Percentiles rank a stretch among this genome's conserved stretches.
Conservation (phyloP, 2,113 vertebrate species). For the Sakesphorus luctuosus region DNA sequence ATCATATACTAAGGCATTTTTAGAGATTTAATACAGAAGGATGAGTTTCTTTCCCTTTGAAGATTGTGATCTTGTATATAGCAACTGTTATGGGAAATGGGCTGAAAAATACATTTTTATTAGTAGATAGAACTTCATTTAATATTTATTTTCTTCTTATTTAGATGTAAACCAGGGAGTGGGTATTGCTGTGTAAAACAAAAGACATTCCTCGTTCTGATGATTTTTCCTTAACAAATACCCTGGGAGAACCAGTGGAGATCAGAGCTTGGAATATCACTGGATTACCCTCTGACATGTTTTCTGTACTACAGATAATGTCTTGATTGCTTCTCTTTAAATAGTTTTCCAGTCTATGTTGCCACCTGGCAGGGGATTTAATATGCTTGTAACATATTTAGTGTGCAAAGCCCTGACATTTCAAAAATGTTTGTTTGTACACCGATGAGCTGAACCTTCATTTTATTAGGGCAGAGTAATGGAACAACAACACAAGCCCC, state of each 20-base stretch:
- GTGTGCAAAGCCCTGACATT: background rate
- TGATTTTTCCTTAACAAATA: conserved; percentile 81
- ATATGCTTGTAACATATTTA: background rate
- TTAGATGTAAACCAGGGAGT: conserved; percentile 84
- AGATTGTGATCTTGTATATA: background rate
- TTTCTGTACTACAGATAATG: conserved; percentile 66
- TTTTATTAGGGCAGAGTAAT: background rate
- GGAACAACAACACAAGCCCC: background rate
- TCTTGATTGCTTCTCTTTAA: background rate
- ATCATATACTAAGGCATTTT: background rate
- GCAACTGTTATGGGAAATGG: background rate
- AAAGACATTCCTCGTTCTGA: conserved; percentile 84
- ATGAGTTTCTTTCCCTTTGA: background rate
- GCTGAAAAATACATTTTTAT: background rate
- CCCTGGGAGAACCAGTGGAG: conserved; percentile 86
- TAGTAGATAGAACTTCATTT: background rate
- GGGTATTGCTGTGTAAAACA: conserved; percentile 79
- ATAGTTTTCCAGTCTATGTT: background rate
- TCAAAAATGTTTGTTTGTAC: background rate
- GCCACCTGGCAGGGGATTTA: background rate
- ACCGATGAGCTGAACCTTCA: background rate
- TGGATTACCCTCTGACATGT: conserved; percentile 86
- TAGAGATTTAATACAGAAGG: background rate
- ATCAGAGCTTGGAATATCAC: conserved; percentile 89
- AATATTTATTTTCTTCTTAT: background rate